These are phyloP conservation scores for Stramonita haemastoma DNA, from an alignment of 2,888 invertebrate species.

Conservation along the genomic window DNA sequence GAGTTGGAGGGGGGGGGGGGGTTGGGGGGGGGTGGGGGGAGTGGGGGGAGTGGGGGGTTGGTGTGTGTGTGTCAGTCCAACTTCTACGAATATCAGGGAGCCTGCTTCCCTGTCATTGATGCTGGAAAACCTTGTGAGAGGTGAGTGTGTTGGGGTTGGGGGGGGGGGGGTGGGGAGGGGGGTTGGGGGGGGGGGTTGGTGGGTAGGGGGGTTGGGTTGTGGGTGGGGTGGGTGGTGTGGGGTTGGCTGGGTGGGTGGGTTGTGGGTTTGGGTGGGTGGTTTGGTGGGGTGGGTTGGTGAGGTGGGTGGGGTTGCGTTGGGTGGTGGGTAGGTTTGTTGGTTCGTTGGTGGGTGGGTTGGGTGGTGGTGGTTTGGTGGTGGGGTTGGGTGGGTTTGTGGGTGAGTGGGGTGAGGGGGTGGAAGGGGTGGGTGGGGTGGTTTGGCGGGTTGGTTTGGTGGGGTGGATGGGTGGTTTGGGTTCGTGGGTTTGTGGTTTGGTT, in stretches of 20 bases:
- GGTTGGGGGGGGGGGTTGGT: background rate
- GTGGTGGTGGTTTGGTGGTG: background rate
- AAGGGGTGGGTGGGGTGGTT: background rate
- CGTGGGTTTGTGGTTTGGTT: no score
- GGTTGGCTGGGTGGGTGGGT: background rate
- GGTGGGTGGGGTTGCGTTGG: background rate
- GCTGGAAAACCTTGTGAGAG: conserved; percentile 40
- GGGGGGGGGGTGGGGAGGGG: background rate
- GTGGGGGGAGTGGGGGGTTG: background rate
- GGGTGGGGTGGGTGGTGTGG: background rate
- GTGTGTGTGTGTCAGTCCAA: conserved; percentile 18
- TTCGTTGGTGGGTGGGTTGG: background rate
- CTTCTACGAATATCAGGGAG: conserved; percentile 41
- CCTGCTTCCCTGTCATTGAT: conserved; percentile 41
- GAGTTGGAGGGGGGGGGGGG: background rate
- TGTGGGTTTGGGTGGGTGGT: background rate
- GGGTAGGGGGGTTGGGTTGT: background rate
- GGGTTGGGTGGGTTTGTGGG: background rate
- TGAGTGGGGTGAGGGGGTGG: no score
- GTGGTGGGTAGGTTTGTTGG: background rate
- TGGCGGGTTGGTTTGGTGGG: no score
- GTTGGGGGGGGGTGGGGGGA: background rate
- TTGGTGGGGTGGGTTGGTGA: background rate
- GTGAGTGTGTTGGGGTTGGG: background rate
- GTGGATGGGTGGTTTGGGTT: no score